A percentile compares a stretch with the other conserved stretches of the same genome.
Evolutionary conservation across 23 tunicate genomes (phyloP).

Genomic region (Aplidium turbinatum): DNA sequence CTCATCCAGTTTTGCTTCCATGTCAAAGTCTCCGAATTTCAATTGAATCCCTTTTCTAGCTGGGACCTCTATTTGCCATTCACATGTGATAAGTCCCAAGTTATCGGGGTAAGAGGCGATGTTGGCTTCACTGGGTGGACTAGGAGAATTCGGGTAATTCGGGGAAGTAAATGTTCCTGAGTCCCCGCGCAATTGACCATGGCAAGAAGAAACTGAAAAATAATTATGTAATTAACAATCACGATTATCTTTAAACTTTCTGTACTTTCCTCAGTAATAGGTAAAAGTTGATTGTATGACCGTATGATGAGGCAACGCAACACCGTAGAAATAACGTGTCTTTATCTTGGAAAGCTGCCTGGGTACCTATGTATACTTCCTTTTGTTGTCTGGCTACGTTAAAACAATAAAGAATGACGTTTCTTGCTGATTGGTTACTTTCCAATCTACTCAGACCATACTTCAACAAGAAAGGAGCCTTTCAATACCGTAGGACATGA

Average conservation of each 20-base stretch:
- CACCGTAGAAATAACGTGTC: too few relatives aligned
- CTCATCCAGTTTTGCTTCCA: slow-evolving; percentile 73
- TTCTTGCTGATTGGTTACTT: too few relatives aligned
- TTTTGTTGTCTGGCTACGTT: too few relatives aligned
- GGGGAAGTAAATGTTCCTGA: slow-evolving; percentile 95
- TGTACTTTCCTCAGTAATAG: too few relatives aligned
- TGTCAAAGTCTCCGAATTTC: slow-evolving; percentile 81
- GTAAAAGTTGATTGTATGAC: too few relatives aligned
- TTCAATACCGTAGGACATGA: too few relatives aligned
- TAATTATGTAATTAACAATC: neutral
- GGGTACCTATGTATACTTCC: too few relatives aligned
- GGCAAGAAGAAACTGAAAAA: slow-evolving; percentile 66
- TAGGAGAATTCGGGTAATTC: slow-evolving; percentile 24
- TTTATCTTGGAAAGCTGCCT: too few relatives aligned
- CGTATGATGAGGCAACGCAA: too few relatives aligned
- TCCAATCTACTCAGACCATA: too few relatives aligned
- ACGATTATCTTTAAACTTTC: neutral
- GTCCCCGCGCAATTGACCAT: slow-evolving; percentile 36
- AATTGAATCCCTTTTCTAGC: slow-evolving; percentile 61
- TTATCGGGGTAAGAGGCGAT: slow-evolving; percentile 20
- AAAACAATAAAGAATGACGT: too few relatives aligned
- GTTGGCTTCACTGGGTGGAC: neutral
- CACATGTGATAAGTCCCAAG: slow-evolving; percentile 36
- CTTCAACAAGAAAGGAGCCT: too few relatives aligned
- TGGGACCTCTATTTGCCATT: slow-evolving; percentile 75